A percentile compares a stretch with the other conserved stretches of the same genome.
These are phyloP conservation scores for Aspiorhynchus laticeps DNA, from an alignment of 2,113 vertebrate genomes.

Conservation along the genomic window DNA sequence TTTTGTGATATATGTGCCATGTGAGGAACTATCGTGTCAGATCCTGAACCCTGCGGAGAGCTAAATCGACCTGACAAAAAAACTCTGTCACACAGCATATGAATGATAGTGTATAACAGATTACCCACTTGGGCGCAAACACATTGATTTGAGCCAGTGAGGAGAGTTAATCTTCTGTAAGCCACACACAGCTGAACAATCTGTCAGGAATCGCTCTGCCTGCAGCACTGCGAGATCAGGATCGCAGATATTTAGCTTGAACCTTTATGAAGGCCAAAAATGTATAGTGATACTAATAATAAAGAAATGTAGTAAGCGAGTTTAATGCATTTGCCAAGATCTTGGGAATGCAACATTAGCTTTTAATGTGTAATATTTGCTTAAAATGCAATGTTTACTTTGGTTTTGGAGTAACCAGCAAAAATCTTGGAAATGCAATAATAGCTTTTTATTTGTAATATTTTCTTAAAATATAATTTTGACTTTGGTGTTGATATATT, in stretches of 20 bases:
- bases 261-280: neutral
- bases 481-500: neutral
- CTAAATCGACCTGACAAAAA: constrained; percentile 39
- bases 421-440: neutral
- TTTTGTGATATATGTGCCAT: constrained; percentile 24
- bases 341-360: neutral
- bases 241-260: neutral
- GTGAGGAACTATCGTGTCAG: constrained; percentile 9
- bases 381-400: neutral
- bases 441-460: neutral
- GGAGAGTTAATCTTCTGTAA: constrained; percentile 53
- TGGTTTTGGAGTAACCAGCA: too few relatives aligned
- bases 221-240: neutral
- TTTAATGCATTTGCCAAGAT: neutral
- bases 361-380: neutral
- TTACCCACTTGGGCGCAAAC: constrained; percentile 33
- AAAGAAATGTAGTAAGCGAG: neutral
- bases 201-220: constrained; percentile 40
- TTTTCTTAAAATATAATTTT: neutral
- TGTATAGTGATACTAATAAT: neutral
- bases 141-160: constrained; percentile 48
- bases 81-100: constrained; percentile 21
- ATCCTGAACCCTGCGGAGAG: constrained; percentile 14
- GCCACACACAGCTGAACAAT: constrained; percentile 38
- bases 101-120: constrained; percentile 47